phyloP scores from a whole-genome alignment of 1,140 invertebrate species.

The Lineus longissimus region DNA sequence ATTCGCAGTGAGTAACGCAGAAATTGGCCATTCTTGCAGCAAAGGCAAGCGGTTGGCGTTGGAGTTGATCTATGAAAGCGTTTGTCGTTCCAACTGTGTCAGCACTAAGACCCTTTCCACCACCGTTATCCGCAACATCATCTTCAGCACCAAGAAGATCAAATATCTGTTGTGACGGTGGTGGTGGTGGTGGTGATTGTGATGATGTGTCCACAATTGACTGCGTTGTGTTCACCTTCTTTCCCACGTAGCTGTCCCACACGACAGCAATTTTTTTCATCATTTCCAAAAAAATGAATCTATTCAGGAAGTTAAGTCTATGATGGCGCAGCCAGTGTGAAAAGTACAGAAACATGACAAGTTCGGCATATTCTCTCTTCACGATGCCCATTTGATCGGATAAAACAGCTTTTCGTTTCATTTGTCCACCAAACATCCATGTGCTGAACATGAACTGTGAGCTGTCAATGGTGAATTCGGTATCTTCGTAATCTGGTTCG shows the following conservation, averaged over 20 bases:
- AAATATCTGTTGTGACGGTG: background rate
- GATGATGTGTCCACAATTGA: background rate
- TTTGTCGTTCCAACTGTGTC: background rate
- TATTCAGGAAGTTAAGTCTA: constrained; percentile 1
- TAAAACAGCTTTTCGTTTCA: constrained; percentile 1
- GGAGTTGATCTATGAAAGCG: constrained; percentile 8
- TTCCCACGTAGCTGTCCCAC: constrained; percentile 1
- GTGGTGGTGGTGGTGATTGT: background rate
- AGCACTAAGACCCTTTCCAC: background rate
- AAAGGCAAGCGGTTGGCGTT: constrained; percentile 2
- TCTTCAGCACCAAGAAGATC: background rate
- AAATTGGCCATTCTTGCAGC: constrained; percentile 6
- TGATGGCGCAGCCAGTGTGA: constrained; percentile 1
- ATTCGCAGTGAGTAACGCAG: background rate
- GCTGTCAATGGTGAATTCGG: background rate
- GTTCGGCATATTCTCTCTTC: constrained; percentile 4
- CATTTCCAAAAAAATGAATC: constrained; percentile 5
- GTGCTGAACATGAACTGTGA: constrained; percentile 2
- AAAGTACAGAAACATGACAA: background rate
- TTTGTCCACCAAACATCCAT: constrained; percentile 4
- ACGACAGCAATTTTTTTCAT: background rate
- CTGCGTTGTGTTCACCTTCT: background rate
- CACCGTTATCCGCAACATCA: background rate
- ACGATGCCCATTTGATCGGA: constrained; percentile 5
- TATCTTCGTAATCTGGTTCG: constrained; percentile 1